phyloP scores from a whole-genome alignment of 2,888 invertebrate genomes.

The Napeogenes sylphis region DNA sequence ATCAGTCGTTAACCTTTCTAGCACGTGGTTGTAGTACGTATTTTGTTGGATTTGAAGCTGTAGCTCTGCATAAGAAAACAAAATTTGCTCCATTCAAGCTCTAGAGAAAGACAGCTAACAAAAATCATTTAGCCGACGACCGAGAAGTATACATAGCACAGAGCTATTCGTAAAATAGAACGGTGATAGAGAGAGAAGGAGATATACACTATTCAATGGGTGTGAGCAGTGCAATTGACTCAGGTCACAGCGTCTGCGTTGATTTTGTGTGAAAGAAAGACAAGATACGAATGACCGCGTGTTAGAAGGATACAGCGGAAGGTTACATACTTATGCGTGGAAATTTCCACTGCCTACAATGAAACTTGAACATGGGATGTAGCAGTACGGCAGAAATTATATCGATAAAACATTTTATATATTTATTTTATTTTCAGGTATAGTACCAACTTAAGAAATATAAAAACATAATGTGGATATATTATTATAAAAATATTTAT shows the following conservation, averaged over 20 bases:
- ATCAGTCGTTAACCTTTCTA: conserved; percentile 72
- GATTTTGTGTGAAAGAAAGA: conserved; percentile 58
- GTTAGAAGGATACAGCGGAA: conserved; percentile 56
- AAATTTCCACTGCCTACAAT: conserved; percentile 77
- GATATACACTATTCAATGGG: conserved; percentile 42
- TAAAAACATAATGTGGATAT: too few relatives aligned
- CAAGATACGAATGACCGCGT: conserved; percentile 38
- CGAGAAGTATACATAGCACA: conserved; percentile 77
- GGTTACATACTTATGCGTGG: conserved; percentile 74
- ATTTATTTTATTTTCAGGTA: background rate
- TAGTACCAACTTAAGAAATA: too few relatives aligned
- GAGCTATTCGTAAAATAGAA: conserved; percentile 78
- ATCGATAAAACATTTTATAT: conserved; percentile 32
- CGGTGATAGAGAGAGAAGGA: conserved; percentile 63
- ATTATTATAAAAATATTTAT: too few relatives aligned
- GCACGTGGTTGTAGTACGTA: conserved; percentile 73
- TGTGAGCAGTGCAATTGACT: conserved; percentile 56
- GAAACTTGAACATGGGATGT: conserved; percentile 66
- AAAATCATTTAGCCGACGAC: conserved; percentile 75
- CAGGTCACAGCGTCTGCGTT: conserved; percentile 73
- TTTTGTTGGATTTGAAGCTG: conserved; percentile 76
- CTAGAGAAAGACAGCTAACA: conserved; percentile 77
- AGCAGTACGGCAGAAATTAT: conserved; percentile 41
- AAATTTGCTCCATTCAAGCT: conserved; percentile 74
- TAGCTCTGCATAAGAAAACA: conserved; percentile 74